A percentile compares a stretch with the other conserved stretches of the same genome.
Conservation (phyloP, 2,113 vertebrate genomes). For the Eublepharis macularius region DNA sequence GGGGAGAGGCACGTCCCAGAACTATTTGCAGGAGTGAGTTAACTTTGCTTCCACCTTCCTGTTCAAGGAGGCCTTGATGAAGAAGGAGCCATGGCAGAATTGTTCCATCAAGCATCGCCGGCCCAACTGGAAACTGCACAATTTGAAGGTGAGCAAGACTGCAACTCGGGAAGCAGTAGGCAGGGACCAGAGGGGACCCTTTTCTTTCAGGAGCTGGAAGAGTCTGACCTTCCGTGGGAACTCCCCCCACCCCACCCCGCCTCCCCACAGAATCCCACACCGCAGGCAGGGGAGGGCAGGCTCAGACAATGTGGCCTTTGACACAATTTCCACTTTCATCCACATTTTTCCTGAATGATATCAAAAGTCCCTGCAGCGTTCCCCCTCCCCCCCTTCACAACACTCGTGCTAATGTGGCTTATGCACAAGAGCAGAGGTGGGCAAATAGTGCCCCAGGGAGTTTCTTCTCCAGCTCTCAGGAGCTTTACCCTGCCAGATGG, state of each 20-base stretch:
- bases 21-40: neutral
- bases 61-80: neutral
- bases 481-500: too few relatives aligned
- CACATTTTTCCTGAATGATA: neutral
- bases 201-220: neutral
- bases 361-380: too few relatives aligned
- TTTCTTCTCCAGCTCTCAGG: too few relatives aligned
- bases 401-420: neutral
- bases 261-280: neutral
- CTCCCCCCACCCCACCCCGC: neutral
- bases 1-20: neutral
- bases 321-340: neutral
- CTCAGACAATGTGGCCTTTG: neutral
- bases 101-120: neutral
- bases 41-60: neutral
- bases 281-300: neutral
- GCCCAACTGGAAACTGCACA: neutral
- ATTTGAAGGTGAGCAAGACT: neutral
- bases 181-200: accelerated
- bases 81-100: neutral
- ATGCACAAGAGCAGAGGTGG: neutral
- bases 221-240: neutral
- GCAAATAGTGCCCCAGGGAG: too few relatives aligned
- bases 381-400: neutral
- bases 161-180: neutral